A percentile compares a stretch with the other conserved stretches of the same genome.
Conservation (phyloP, 2,797 vertebrate species). For the Rousettus madagascariensis region DNA sequence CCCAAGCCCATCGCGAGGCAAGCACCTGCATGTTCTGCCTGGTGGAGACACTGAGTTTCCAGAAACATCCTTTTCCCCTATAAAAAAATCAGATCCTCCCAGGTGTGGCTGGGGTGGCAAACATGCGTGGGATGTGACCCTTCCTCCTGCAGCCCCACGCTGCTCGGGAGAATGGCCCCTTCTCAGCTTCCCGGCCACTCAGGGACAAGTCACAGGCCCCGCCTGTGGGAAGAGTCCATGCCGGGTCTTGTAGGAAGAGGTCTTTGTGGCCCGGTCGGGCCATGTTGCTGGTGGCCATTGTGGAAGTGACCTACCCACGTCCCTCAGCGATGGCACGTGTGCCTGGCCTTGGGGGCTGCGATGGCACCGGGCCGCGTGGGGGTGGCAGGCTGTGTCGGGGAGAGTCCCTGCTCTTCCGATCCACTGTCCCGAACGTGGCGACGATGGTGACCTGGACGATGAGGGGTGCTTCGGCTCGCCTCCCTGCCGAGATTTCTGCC, state of each 20-base stretch:
- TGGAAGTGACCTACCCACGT: neutral
- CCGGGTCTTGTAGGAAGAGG: neutral
- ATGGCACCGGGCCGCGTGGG: too few relatives aligned
- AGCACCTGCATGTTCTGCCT: neutral
- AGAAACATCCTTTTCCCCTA: neutral
- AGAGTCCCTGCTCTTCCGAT: neutral
- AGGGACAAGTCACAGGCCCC: neutral
- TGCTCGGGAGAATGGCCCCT: neutral
- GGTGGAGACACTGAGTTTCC: neutral
- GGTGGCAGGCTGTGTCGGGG: neutral
- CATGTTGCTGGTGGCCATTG: neutral
- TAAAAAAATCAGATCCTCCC: neutral
- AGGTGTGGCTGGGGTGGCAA: neutral
- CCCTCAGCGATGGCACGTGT: accelerated
- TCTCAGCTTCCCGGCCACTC: neutral
- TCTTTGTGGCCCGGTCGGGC: too few relatives aligned
- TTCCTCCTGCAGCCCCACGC: neutral
- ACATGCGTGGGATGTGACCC: accelerated
- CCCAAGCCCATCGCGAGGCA: neutral
- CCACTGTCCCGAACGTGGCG: neutral
- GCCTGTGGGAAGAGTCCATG: neutral
- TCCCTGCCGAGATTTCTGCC: neutral
- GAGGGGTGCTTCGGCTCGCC: neutral
- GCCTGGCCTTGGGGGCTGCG: neutral
- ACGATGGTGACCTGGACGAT: neutral